Conservation (phyloP, 2,113 vertebrate genomes). For the Morone saxatilis region DNA sequence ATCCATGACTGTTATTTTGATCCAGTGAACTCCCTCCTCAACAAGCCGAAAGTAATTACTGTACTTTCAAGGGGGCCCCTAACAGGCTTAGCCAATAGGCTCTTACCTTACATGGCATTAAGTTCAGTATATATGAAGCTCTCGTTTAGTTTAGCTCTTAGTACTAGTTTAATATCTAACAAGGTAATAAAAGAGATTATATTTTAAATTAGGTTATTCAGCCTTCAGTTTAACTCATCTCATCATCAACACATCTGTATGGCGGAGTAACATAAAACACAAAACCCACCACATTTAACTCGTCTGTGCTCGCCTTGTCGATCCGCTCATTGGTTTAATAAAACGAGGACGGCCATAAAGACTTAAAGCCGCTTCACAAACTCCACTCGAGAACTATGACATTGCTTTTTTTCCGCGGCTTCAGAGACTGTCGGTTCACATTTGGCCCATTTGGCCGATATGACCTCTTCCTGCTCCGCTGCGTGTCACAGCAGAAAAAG, state of each 20-base stretch:
- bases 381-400: neutral
- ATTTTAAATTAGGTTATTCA: neutral
- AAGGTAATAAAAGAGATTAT: neutral
- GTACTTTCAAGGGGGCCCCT: neutral
- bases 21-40: neutral
- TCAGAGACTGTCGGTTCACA: neutral
- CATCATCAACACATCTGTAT: too few relatives aligned
- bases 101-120: constrained; percentile 11
- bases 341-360: neutral
- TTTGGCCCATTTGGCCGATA: neutral
- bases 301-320: neutral
- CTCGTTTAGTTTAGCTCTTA: neutral
- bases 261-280: neutral
- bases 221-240: neutral
- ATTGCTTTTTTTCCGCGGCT: neutral
- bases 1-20: neutral
- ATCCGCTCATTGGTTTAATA: neutral
- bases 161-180: neutral
- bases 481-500: neutral
- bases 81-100: neutral
- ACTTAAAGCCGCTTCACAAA: neutral
- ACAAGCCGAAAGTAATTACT: neutral
- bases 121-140: neutral
- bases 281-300: neutral
- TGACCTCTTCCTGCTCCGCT: constrained; percentile 5